Evolutionary conservation across 2,888 invertebrate genomes (phyloP).

Genomic region (Drosophila pseudotakahashii): DNA sequence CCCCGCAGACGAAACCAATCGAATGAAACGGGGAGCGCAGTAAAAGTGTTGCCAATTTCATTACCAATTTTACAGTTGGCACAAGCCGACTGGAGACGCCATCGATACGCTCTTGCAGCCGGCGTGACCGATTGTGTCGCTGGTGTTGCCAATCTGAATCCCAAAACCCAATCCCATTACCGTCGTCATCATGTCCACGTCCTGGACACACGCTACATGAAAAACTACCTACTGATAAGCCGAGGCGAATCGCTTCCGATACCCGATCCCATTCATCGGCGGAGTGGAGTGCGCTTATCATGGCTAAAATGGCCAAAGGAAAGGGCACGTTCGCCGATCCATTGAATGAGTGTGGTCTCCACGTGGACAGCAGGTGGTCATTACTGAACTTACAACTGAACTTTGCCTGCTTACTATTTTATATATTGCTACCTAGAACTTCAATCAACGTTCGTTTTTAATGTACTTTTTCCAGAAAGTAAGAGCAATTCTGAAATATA

Average conservation of each 20-base stretch:
- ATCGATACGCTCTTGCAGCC: constrained; percentile 27
- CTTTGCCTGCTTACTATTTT: background rate
- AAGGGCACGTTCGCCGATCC: constrained; percentile 53
- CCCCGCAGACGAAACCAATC: constrained; percentile 36
- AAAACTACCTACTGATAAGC: constrained; percentile 16
- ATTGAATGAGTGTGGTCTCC: constrained; percentile 26
- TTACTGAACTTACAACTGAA: background rate
- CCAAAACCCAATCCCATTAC: background rate
- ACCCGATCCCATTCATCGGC: constrained; percentile 32
- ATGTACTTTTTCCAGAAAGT: background rate
- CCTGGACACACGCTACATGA: constrained; percentile 23
- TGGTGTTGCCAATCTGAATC: background rate
- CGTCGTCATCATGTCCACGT: constrained; percentile 35
- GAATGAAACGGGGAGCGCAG: constrained; percentile 44
- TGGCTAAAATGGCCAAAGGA: constrained; percentile 11
- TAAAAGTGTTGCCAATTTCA: constrained; percentile 72
- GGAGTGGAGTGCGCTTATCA: constrained; percentile 17
- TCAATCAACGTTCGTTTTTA: too few relatives aligned
- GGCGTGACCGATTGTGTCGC: constrained; percentile 38
- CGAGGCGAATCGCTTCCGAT: constrained; percentile 5
- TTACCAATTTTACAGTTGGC: constrained; percentile 68
- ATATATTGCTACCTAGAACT: background rate
- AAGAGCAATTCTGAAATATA: background rate
- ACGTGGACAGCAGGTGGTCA: constrained; percentile 50
- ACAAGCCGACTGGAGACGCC: constrained; percentile 34